These are phyloP conservation scores for Trematomus loennbergii DNA, from an alignment of 2,113 vertebrate genomes.

Conservation along the genomic window DNA sequence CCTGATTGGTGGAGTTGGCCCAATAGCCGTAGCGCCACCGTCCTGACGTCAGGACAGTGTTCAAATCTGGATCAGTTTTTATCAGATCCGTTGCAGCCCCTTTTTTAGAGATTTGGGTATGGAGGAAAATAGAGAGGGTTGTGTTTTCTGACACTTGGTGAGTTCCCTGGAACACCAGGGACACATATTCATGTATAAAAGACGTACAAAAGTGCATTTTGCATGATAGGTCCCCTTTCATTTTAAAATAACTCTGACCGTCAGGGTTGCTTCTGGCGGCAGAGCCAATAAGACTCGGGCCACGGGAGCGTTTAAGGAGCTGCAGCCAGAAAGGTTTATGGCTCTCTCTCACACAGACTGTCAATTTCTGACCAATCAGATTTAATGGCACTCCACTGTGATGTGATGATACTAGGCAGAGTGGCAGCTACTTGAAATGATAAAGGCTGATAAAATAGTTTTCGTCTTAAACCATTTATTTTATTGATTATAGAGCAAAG, in stretches of 20 bases:
- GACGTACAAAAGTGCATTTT: too few species aligned
- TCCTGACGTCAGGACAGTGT: too few species aligned
- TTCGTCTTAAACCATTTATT: slow-evolving; percentile 13
- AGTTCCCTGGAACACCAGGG: too few species aligned
- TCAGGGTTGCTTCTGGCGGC: slow-evolving; percentile 3
- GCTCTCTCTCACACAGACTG: not conserved
- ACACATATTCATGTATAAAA: too few species aligned
- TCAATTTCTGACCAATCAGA: slow-evolving; percentile 21
- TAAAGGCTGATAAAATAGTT: slow-evolving; percentile 6
- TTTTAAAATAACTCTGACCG: slow-evolving; percentile 47
- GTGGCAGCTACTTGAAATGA: slow-evolving; percentile 19
- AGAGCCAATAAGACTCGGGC: not conserved
- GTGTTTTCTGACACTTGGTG: too few species aligned
- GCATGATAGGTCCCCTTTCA: too few species aligned
- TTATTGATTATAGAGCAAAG: slow-evolving; percentile 15
- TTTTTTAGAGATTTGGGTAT: too few species aligned
- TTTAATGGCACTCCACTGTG: not conserved
- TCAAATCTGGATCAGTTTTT: too few species aligned
- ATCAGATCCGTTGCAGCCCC: too few species aligned
- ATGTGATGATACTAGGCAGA: slow-evolving; percentile 5
- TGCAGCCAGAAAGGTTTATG: not conserved
- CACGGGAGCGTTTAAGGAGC: not conserved
- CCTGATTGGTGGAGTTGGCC: too few species aligned
- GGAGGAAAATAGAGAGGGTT: too few species aligned
- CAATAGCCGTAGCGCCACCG: too few species aligned